Base-by-base conservation (phyloP, 2,113 vertebrate genomes). In the Scolopax mira region DNA sequence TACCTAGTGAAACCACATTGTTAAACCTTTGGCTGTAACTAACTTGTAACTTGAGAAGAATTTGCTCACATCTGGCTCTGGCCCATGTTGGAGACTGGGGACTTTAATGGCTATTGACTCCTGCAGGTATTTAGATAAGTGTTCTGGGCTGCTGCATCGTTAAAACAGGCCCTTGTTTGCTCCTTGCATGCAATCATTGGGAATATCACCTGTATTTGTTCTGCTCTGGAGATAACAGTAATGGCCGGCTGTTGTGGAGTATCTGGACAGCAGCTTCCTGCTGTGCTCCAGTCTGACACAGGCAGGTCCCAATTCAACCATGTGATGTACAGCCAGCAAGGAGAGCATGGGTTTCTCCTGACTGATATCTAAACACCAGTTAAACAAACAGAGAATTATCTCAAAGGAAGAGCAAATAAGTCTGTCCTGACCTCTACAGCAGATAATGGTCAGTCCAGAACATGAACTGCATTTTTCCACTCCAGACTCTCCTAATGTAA, bases 41-140 rank as follows among this genome's bases (percentile, higher is more conserved):
- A 90, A 30, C 48, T 71, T 72, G 79, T 86, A 94, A 95, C 60
- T 86, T 84, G 90, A 94, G 85, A 88, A 92, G 60, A 48, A 79
- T 95, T 95, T 85, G 72, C 71, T 93, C 82, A 84, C 60, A 78
- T 78, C 75, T 97, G 95, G 60, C 88, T 86, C 81, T 75, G 57
- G 65, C 77, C 75, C 79, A 69, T 48, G 75, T 16, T 13, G 9
- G 90, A 96, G 85, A 75, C 90, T 88, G 58, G 44, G 48, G 35
- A 73, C 41, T 88, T 90, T 74, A 93, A 82, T 65, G 79, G 72
- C 67, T 89, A 85, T 79, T 88, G 82, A 80, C 61, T 93, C 41
- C 66, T 89, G 69, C 49, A 79, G 75, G 61, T 57, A 85, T 78
- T 93, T 73, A 91, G 83, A 27, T 80, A 49, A 93, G 57, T 65